A percentile compares a stretch with the other conserved stretches of the same genome.
Evolutionary conservation across 2,113 vertebrate genomes (phyloP).

Genomic region (Chroicocephalus ridibundus): DNA sequence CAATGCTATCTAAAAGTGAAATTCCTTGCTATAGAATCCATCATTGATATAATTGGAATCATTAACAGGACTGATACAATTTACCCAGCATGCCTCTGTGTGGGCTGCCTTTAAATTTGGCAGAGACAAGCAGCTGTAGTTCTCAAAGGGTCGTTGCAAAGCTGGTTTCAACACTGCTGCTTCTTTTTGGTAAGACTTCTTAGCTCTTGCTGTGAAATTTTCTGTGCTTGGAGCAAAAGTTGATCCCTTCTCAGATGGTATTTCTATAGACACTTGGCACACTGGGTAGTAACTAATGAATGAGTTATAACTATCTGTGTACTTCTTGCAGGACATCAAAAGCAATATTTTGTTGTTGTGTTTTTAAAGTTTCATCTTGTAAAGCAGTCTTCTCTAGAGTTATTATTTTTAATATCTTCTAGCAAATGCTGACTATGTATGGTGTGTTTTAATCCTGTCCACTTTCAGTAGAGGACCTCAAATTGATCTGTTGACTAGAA

Average conservation of each 20-base stretch:
- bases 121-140: not conserved
- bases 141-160: not conserved
- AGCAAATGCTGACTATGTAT: not conserved
- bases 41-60: not conserved
- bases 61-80: not conserved
- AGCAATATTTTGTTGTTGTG: not conserved
- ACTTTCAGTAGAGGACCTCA: not conserved
- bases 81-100: not conserved
- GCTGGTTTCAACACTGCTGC: not conserved
- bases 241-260: accelerated
- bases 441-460: not conserved
- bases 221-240: not conserved
- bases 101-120: not conserved
- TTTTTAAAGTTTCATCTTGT: not conserved
- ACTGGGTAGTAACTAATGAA: not conserved
- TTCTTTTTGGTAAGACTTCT: not conserved
- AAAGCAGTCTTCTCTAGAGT: not conserved
- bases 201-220: not conserved
- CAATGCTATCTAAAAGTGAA: not conserved
- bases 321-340: not conserved
- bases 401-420: not conserved
- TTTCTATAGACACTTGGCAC: not conserved
- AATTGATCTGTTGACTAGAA: conserved; percentile 13
- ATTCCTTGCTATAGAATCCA: not conserved
- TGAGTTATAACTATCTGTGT: not conserved